Evolutionary conservation across 1,140 invertebrate species (phyloP), one percentile per base, ranked within the genome.

Genomic region (Eufriesea mexicana): DNA sequence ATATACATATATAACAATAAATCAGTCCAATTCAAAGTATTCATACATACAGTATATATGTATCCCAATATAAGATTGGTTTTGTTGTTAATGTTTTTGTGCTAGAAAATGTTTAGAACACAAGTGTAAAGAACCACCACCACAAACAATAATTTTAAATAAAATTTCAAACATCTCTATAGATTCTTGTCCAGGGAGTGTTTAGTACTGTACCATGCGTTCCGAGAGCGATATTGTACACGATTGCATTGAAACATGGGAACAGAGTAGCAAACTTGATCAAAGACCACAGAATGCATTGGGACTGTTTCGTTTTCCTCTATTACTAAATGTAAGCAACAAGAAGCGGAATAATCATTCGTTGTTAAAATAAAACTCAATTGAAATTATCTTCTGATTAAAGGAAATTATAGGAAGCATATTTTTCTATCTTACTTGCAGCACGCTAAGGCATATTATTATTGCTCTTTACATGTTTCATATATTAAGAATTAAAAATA

Each of bases 141-240:
- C 87, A 61, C 18, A 71, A 57, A 68, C 20, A 79, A 72, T 18
- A 81, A 35, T 57, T 55, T 20, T 68, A 71, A 74, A 62, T 78
- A 54, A 62, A 72, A 75, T 14, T 51, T 16, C 45, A 80, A 74
- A 75, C 67, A 83, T 83, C 20, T 79, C 45, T 75, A 57, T 62
- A 62, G 57, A 79, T 51, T 84, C 35, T 83, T 72, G 55, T 88
- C 62, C 84, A 88, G 55, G 51, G 75, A 89, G 87, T 89, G 86
- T 89, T 89, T 89, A 88, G 87, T 89, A 88, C 84, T 67, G 84
- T 70, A 87, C 59, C 86, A 88, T 88, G 87, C 87, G 81, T 88
- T 66, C 74, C 70, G 74, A 62, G 70, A 72, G 57, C 57, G 68
- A 79, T 61, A 76, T 70, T 61, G 47, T 83, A 78, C 75, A 70